Evolutionary conservation across 2,888 invertebrate species (phyloP).

Genomic region (Parnassius orleans): DNA sequence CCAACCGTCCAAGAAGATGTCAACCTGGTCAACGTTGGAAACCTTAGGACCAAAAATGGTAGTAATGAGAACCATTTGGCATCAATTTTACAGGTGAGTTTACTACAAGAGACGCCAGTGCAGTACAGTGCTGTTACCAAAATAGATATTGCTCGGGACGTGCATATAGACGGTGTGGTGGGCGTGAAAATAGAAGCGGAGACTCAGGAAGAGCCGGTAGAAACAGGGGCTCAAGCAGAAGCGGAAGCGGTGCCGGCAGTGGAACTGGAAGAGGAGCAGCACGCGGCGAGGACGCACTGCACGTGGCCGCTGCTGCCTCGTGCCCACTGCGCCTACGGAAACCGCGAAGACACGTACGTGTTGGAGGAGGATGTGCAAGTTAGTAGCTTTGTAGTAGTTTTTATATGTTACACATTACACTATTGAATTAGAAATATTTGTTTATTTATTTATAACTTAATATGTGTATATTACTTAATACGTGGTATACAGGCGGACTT

Average conservation of each 20-base stretch:
- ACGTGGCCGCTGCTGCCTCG: constrained; percentile 64
- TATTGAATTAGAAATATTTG: too few species aligned
- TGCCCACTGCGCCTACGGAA: constrained; percentile 28
- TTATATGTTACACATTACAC: too few species aligned
- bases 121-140: constrained; percentile 6
- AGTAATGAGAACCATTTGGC: too few species aligned
- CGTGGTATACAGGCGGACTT: too few species aligned
- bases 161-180: constrained; percentile 5
- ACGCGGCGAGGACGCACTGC: constrained; percentile 70
- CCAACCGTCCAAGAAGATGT: too few species aligned
- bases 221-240: constrained; percentile 7
- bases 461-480: too few species aligned
- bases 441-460: too few species aligned
- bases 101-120: constrained; percentile 24
- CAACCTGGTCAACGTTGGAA: too few species aligned
- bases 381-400: neutral
- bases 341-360: constrained; percentile 35
- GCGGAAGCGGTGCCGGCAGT: constrained; percentile 27
- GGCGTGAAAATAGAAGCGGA: constrained; percentile 16
- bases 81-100: constrained; percentile 29
- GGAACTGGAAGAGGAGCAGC: constrained; percentile 36
- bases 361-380: constrained; percentile 55
- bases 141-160: constrained; percentile 4
- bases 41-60: too few species aligned
- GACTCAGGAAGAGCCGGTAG: constrained; percentile 24